These are phyloP conservation scores for Daubentonia madagascariensis DNA, from an alignment of 2,113 vertebrate genomes.

Conservation along the genomic window DNA sequence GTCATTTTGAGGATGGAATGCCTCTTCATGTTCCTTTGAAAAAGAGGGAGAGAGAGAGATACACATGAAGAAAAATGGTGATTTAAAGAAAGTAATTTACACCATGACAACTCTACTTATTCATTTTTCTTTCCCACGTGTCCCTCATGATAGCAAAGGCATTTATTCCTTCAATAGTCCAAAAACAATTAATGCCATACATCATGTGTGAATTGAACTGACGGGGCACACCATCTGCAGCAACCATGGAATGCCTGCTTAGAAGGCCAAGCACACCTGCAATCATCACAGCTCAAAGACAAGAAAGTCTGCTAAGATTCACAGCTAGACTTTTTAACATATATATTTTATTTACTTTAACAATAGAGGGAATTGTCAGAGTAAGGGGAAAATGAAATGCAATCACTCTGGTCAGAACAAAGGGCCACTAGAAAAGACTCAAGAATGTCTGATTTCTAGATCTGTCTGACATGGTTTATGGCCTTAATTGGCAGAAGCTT, in stretches of 20 bases:
- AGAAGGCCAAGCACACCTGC: neutral
- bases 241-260: neutral
- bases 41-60: neutral
- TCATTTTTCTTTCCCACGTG: constrained; percentile 13
- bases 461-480: neutral
- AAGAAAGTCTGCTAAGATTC: neutral
- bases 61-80: neutral
- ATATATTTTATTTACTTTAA: neutral
- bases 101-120: constrained; percentile 32
- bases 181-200: constrained; percentile 68
- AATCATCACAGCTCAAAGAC: neutral
- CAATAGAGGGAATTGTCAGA: neutral
- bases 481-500: neutral
- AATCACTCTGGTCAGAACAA: neutral
- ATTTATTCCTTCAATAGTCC: constrained; percentile 32
- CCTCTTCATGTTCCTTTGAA: neutral
- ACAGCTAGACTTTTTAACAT: neutral
- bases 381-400: neutral
- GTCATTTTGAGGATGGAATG: constrained; percentile 19
- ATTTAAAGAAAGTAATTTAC: constrained; percentile 49
- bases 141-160: constrained; percentile 44
- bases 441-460: neutral
- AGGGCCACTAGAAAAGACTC: neutral
- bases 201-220: constrained; percentile 44
- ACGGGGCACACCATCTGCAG: constrained; percentile 10